These are phyloP conservation scores for Galerucella nymphaeae DNA, from an alignment of 2,888 invertebrate species.

Conservation along the genomic window DNA sequence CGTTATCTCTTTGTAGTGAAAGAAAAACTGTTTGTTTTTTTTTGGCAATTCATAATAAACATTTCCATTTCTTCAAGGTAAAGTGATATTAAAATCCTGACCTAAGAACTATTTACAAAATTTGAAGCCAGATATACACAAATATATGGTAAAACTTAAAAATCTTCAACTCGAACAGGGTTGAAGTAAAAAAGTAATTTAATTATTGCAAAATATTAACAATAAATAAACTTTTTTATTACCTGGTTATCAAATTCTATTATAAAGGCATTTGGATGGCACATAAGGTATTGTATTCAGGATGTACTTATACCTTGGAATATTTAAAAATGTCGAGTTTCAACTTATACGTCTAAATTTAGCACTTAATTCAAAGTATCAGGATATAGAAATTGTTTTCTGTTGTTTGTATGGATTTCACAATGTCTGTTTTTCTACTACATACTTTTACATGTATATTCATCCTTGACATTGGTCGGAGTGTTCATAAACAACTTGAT, in stretches of 20 bases:
- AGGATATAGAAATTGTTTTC: conserved; percentile 4
- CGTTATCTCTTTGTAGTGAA: background rate
- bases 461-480: background rate
- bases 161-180: background rate
- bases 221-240: conserved; percentile 20
- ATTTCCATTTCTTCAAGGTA: conserved; percentile 18
- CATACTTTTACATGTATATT: background rate
- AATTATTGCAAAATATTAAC: conserved; percentile 12
- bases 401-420: background rate
- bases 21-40: background rate
- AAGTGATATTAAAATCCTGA: conserved; percentile 15
- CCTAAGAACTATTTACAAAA: conserved; percentile 21
- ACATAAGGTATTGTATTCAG: conserved; percentile 24
- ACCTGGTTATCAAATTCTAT: conserved; percentile 23
- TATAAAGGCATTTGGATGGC: conserved; percentile 31
- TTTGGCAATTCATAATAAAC: background rate
- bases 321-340: conserved; percentile 10
- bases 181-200: conserved; percentile 13
- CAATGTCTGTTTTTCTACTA: no score
- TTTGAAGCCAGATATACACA: conserved; percentile 12
- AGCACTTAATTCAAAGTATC: conserved; percentile 18
- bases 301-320: conserved; percentile 17
- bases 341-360: conserved; percentile 27
- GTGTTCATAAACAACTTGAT: background rate
- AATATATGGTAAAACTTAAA: background rate